Evolutionary conservation across 2,888 invertebrate genomes (phyloP).

Genomic region (Augochlorella aurata): DNA sequence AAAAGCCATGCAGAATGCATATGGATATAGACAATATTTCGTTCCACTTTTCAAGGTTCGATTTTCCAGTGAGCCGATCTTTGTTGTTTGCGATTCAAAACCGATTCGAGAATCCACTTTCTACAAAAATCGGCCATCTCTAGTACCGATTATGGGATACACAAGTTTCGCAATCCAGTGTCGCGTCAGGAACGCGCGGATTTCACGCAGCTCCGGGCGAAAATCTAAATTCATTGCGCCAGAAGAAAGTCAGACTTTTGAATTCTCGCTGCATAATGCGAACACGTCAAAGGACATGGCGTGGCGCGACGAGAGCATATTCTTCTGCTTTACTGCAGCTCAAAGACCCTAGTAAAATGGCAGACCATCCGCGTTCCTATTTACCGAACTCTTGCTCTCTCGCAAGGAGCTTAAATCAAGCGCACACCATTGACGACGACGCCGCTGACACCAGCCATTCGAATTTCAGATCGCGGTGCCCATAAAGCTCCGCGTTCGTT

Average conservation of each 20-base stretch:
- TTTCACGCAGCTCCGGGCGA: background rate
- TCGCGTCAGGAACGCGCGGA: background rate
- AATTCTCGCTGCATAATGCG: background rate
- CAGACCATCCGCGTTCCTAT: background rate
- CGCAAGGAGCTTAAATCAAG: background rate
- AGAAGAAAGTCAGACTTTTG: background rate
- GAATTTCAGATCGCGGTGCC: background rate
- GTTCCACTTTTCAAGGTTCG: too few relatives aligned
- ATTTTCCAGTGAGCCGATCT: too few relatives aligned
- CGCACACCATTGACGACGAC: background rate
- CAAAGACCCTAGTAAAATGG: slow-evolving; percentile 24
- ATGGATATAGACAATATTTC: too few relatives aligned
- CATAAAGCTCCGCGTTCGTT: background rate
- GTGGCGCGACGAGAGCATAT: background rate
- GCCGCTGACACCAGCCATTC: background rate
- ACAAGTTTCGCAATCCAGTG: background rate
- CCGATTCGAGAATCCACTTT: too few relatives aligned
- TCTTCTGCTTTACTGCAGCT: slow-evolving; percentile 29
- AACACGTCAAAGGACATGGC: slow-evolving; percentile 6
- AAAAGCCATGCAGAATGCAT: too few relatives aligned
- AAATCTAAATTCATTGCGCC: background rate
- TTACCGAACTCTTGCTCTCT: background rate
- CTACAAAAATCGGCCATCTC: too few relatives aligned
- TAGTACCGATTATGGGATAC: background rate
- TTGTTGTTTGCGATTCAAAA: too few relatives aligned